Evolutionary conservation across 1,140 invertebrate species (phyloP).

Genomic region (Lepidurus packardi): DNA sequence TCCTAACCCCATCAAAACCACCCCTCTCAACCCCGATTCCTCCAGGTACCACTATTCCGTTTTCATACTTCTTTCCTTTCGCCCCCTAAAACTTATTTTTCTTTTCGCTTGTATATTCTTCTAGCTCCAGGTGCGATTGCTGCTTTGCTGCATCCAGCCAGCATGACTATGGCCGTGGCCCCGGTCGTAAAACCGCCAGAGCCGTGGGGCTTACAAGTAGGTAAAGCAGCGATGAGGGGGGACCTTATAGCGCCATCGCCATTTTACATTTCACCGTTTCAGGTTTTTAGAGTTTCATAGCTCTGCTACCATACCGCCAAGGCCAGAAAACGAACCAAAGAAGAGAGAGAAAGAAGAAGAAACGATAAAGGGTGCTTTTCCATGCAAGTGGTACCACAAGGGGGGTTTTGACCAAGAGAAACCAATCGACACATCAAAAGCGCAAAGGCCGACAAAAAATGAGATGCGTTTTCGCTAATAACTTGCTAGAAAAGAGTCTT

Average conservation of each 20-base stretch:
- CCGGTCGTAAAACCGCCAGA: conserved; percentile 9
- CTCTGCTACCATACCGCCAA: conserved; percentile 20
- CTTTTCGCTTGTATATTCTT: conserved; percentile 15
- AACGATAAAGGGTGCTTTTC: conserved; percentile 15
- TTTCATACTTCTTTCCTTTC: not conserved
- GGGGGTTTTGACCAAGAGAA: not conserved
- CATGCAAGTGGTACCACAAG: not conserved
- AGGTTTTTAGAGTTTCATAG: conserved; percentile 1
- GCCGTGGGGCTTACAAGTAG: conserved; percentile 11
- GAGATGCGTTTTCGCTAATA: not conserved
- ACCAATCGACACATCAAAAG: conserved; percentile 15
- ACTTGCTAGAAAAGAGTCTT: not conserved
- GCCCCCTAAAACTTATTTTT: conserved; percentile 6
- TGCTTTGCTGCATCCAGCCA: conserved; percentile 13
- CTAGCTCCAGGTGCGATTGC: conserved; percentile 20
- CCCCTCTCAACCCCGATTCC: conserved; percentile 10
- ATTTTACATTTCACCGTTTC: conserved; percentile 22
- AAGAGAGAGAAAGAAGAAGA: not conserved
- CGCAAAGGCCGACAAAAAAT: not conserved
- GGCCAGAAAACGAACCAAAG: not conserved
- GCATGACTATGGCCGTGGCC: conserved; percentile 10
- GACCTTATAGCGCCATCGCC: conserved; percentile 13
- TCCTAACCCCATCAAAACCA: conserved; percentile 18
- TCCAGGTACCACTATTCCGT: not conserved
- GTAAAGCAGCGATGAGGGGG: conserved; percentile 20